phyloP scores from a whole-genome alignment of 2,797 vertebrate genomes.

The Craterocephalus amniculus region DNA sequence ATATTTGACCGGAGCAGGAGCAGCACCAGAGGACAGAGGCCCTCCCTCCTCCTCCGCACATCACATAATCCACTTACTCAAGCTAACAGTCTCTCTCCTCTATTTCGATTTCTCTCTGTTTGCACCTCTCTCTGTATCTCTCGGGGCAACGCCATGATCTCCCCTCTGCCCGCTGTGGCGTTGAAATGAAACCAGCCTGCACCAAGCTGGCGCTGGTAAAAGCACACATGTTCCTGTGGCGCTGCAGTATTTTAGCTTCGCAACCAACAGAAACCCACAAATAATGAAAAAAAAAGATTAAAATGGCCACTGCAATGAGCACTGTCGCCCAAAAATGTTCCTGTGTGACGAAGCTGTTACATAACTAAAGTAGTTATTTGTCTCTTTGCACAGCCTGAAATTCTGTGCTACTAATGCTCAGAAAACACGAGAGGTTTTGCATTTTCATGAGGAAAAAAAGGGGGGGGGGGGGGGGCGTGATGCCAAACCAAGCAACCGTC shows the following conservation, averaged over 20 bases:
- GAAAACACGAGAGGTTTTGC: slow-evolving; percentile 37
- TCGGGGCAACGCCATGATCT: slow-evolving; percentile 58
- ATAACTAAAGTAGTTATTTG: slow-evolving; percentile 48
- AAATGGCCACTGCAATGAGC: slow-evolving; percentile 22
- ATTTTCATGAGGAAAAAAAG: slow-evolving; percentile 45
- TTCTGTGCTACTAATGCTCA: slow-evolving; percentile 25
- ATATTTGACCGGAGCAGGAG: slow-evolving; percentile 46
- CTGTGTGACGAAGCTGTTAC: slow-evolving; percentile 31
- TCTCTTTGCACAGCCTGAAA: slow-evolving; percentile 23
- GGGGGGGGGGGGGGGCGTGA: not conserved
- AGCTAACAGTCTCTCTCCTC: slow-evolving; percentile 49
- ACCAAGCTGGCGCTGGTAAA: slow-evolving; percentile 61
- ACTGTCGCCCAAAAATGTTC: slow-evolving; percentile 23
- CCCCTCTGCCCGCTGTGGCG: slow-evolving; percentile 64
- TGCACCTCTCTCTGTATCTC: slow-evolving; percentile 28
- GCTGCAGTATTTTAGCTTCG: slow-evolving; percentile 35
- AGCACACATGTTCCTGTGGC: slow-evolving; percentile 38
- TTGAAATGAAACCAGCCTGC: slow-evolving; percentile 64
- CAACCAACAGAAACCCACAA: slow-evolving; percentile 21
- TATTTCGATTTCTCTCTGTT: slow-evolving; percentile 47
- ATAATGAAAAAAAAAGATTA: slow-evolving; percentile 18
- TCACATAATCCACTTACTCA: slow-evolving; percentile 66
- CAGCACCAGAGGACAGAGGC: slow-evolving; percentile 30
- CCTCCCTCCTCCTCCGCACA: slow-evolving; percentile 40
- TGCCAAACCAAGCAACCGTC: slow-evolving; percentile 8